phyloP scores from a whole-genome alignment of 2,113 vertebrate genomes.

The Hyaena hyaena region DNA sequence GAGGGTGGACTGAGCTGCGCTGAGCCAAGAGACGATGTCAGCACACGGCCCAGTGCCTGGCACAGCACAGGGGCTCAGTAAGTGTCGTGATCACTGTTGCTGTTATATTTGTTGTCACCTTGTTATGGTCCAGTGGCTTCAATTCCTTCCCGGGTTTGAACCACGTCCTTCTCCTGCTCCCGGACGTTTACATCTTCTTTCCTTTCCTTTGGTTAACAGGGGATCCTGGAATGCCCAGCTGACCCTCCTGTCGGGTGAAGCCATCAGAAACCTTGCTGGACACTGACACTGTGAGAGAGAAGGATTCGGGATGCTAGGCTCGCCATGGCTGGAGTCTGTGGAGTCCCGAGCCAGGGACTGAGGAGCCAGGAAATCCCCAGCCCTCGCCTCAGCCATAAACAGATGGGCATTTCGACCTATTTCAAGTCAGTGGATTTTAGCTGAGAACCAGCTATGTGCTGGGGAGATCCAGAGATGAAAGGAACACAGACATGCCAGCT shows the following conservation, averaged over 20 bases:
- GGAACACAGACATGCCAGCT: too few species aligned
- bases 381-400: not conserved
- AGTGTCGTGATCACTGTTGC: not conserved
- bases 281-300: not conserved
- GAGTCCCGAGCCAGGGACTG: rapidly evolving
- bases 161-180: not conserved
- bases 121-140: not conserved
- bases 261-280: not conserved
- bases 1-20: not conserved
- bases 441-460: not conserved
- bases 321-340: not conserved
- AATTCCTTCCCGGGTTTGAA: not conserved
- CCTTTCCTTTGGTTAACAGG: not conserved
- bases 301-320: not conserved
- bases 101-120: not conserved
- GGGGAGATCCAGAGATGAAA: not conserved
- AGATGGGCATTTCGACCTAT: not conserved
- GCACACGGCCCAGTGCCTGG: not conserved
- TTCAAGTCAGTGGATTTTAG: not conserved
- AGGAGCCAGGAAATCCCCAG: not conserved
- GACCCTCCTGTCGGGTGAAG: not conserved
- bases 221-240: not conserved
- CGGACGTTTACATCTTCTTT: not conserved
- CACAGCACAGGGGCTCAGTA: not conserved
- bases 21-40: not conserved